Conservation (phyloP, 2,888 invertebrate species). For the Leptogaster cylindrica region DNA sequence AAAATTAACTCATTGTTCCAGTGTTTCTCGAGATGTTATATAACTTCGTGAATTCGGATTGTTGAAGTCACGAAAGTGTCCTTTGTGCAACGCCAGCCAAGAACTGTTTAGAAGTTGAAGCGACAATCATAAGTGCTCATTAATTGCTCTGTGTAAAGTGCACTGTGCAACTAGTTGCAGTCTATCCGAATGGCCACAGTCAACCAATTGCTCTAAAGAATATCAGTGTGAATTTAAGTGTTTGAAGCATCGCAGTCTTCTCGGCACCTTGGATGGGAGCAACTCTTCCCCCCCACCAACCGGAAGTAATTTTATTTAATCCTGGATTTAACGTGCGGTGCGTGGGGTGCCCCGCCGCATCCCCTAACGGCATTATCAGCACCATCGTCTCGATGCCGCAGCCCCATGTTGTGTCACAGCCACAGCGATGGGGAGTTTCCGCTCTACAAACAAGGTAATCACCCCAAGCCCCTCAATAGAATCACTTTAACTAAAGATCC, state of each 20-base stretch:
- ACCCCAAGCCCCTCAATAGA: neutral
- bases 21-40: conserved; percentile 42
- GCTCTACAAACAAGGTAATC: conserved; percentile 77
- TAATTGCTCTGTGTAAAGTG: neutral
- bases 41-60: neutral
- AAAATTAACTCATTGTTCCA: conserved; percentile 30
- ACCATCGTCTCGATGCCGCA: conserved; percentile 68
- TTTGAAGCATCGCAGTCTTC: too few relatives aligned
- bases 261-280: too few relatives aligned
- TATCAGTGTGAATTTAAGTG: too few relatives aligned
- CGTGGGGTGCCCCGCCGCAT: conserved; percentile 50
- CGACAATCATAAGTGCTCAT: neutral
- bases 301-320: conserved; percentile 11
- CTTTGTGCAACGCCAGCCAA: too few relatives aligned
- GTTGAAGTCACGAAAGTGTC: conserved; percentile 2
- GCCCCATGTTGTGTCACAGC: conserved; percentile 82
- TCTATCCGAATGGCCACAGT: neutral
- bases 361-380: conserved; percentile 40
- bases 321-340: conserved; percentile 54
- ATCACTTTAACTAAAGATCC: neutral
- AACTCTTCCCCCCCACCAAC: too few relatives aligned
- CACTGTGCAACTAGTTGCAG: conserved; percentile 7
- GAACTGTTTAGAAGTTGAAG: too few relatives aligned
- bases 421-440: conserved; percentile 87
- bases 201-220: too few relatives aligned